A percentile compares a stretch with the other conserved stretches of the same genome.
Evolutionary conservation across 2,113 vertebrate species (phyloP).

Genomic region (Notarius lentiginosus): DNA sequence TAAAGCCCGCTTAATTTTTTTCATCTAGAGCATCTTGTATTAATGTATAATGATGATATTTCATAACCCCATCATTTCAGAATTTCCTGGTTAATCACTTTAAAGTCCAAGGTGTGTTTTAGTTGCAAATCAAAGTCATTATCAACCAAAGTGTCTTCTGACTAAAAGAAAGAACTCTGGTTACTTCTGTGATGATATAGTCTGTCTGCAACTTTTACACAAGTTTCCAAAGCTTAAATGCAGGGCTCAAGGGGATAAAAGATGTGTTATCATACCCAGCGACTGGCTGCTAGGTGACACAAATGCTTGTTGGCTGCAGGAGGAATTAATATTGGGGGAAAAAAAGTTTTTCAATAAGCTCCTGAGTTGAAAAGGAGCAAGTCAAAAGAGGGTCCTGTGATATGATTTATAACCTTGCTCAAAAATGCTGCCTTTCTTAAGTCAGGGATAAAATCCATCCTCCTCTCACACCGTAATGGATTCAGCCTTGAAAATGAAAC

Average conservation of each 20-base stretch:
- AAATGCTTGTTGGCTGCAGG: slow-evolving; percentile 36
- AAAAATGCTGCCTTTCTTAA: slow-evolving; percentile 32
- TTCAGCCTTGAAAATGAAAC: slow-evolving; percentile 54
- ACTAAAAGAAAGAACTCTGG: too few relatives aligned
- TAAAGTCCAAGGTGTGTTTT: not conserved
- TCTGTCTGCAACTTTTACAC: not conserved
- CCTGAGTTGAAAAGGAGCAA: slow-evolving; percentile 21
- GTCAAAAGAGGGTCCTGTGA: slow-evolving; percentile 15
- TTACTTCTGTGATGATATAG: not conserved
- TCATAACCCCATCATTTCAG: too few relatives aligned
- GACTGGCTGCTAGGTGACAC: slow-evolving; percentile 33
- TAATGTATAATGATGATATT: too few relatives aligned
- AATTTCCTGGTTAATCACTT: too few relatives aligned
- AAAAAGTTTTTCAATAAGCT: slow-evolving; percentile 44
- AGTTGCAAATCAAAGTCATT: not conserved
- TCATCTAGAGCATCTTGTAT: too few relatives aligned
- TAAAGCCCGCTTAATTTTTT: too few relatives aligned
- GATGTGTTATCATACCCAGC: slow-evolving; percentile 4
- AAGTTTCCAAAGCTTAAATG: not conserved
- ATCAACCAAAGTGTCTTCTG: not conserved
- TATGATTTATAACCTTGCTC: slow-evolving; percentile 39
- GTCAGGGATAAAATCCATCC: slow-evolving; percentile 45
- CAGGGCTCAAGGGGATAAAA: not conserved
- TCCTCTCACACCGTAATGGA: slow-evolving; percentile 47
- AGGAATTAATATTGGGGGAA: slow-evolving; percentile 23